A percentile compares a stretch with the other conserved stretches of the same genome.
These are phyloP conservation scores for Trachelipus rathkii DNA, from an alignment of 1,140 invertebrate species.

Conservation along the genomic window DNA sequence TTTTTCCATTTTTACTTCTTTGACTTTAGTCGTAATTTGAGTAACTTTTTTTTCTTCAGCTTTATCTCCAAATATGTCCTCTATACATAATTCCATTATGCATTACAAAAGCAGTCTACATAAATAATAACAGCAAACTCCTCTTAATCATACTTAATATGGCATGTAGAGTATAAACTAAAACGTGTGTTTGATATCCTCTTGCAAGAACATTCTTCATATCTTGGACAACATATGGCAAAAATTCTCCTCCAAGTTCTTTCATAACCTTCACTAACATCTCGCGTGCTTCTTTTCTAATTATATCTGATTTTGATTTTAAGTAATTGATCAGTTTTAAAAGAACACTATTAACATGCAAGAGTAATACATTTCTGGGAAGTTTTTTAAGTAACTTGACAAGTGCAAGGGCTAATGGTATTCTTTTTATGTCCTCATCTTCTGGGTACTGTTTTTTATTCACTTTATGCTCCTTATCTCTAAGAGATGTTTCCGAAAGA, in stretches of 20 bases:
- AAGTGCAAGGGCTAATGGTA: conserved; percentile 86
- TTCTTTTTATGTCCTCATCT: conserved; percentile 82
- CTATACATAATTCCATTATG: conserved; percentile 75
- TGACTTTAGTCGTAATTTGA: conserved; percentile 69
- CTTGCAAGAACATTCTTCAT: conserved; percentile 72
- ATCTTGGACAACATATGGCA: conserved; percentile 73
- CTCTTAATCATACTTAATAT: conserved; percentile 70
- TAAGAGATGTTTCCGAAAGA: conserved; percentile 67
- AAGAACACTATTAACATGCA: conserved; percentile 65
- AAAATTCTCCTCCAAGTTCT: conserved; percentile 74
- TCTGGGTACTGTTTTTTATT: conserved; percentile 59
- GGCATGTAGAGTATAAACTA: conserved; percentile 81
- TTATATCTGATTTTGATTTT: conserved; percentile 81
- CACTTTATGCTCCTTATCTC: conserved; percentile 72
- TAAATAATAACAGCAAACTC: conserved; percentile 62
- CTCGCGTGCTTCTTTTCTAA: conserved; percentile 76
- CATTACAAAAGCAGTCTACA: conserved; percentile 72
- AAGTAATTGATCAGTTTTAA: conserved; percentile 84
- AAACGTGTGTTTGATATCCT: conserved; percentile 90
- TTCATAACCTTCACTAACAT: conserved; percentile 84
- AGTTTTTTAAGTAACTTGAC: conserved; percentile 87
- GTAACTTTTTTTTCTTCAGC: conserved; percentile 88
- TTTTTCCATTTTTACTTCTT: conserved; percentile 62
- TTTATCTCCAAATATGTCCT: conserved; percentile 80
- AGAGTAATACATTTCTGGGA: conserved; percentile 57